Percentiles rank a stretch among this genome's conserved stretches.
Evolutionary conservation across 2,888 invertebrate genomes (phyloP).

Genomic region (Netelia fuscicornis): DNA sequence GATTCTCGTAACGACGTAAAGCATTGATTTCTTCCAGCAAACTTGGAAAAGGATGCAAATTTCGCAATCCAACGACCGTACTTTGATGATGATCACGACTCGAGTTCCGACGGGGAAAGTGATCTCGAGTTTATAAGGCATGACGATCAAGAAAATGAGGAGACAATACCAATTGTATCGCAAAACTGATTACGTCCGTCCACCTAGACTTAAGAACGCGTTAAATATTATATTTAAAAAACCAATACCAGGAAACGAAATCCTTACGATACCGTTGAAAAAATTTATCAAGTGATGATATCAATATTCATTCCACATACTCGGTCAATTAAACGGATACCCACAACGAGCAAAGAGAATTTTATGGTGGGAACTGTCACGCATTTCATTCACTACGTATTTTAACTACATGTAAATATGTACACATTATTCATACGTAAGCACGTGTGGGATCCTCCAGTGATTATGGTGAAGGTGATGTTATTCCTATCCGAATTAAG

Average conservation of each 20-base stretch:
- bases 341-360: not conserved
- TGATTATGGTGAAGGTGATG: constrained; percentile 17
- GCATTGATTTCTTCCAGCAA: constrained; percentile 65
- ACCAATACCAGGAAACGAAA: not conserved
- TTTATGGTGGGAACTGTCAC: constrained; percentile 22
- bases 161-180: constrained; percentile 70
- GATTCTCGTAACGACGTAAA: not conserved
- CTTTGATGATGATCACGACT: constrained; percentile 88
- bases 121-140: constrained; percentile 87
- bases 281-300: constrained; percentile 20
- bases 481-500: constrained; percentile 25
- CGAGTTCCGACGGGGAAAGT: constrained; percentile 87
- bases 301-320: constrained; percentile 8
- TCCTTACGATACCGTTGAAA: constrained; percentile 21
- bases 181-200: constrained; percentile 63
- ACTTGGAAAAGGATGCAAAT: constrained; percentile 62
- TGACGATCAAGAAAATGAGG: constrained; percentile 76
- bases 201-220: constrained; percentile 17
- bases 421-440: constrained; percentile 56
- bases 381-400: constrained; percentile 25
- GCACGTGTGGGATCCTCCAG: not conserved
- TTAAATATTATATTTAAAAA: constrained; percentile 33
- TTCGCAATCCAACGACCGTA: constrained; percentile 87
- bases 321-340: constrained; percentile 10
- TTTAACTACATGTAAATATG: constrained; percentile 58